Evolutionary conservation across 2,888 invertebrate species (phyloP).

Genomic region (Oegoconia quadripuncta): DNA sequence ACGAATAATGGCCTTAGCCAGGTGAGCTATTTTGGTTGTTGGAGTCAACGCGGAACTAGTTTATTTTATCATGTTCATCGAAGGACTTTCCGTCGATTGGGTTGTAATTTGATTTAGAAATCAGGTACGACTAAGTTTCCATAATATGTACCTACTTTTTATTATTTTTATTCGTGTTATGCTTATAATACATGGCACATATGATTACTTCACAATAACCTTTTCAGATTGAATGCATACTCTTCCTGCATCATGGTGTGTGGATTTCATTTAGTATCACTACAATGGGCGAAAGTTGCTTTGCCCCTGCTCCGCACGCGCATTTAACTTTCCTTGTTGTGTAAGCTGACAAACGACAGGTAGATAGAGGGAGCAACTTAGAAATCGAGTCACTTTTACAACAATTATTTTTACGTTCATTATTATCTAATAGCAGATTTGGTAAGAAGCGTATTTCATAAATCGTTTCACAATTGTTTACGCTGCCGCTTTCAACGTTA

Average conservation of each 20-base stretch:
- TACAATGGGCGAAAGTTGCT: slow-evolving; percentile 74
- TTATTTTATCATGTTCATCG: slow-evolving; percentile 69
- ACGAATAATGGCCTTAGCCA: slow-evolving; percentile 78
- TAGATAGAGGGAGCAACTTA: slow-evolving; percentile 64
- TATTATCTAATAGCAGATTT: slow-evolving; percentile 39
- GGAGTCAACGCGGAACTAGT: slow-evolving; percentile 76
- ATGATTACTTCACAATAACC: neutral
- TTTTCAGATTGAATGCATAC: neutral
- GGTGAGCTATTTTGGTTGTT: slow-evolving; percentile 78
- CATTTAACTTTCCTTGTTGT: slow-evolving; percentile 77
- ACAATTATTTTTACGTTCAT: slow-evolving; percentile 36
- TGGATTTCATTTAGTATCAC: slow-evolving; percentile 38
- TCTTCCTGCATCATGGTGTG: slow-evolving; percentile 24
- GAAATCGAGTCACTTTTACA: slow-evolving; percentile 70
- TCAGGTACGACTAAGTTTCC: slow-evolving; percentile 35
- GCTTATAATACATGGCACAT: neutral
- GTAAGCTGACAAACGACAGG: slow-evolving; percentile 68
- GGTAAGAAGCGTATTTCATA: slow-evolving; percentile 28
- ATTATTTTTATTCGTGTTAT: slow-evolving; percentile 11
- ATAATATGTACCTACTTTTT: slow-evolving; percentile 11
- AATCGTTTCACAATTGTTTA: slow-evolving; percentile 25
- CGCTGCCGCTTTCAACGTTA: slow-evolving; percentile 20
- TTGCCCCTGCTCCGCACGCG: slow-evolving; percentile 53
- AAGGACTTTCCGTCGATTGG: slow-evolving; percentile 60
- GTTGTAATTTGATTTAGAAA: slow-evolving; percentile 48